phyloP scores from a whole-genome alignment of 2,888 invertebrate genomes.

The Cephus sareptanus region DNA sequence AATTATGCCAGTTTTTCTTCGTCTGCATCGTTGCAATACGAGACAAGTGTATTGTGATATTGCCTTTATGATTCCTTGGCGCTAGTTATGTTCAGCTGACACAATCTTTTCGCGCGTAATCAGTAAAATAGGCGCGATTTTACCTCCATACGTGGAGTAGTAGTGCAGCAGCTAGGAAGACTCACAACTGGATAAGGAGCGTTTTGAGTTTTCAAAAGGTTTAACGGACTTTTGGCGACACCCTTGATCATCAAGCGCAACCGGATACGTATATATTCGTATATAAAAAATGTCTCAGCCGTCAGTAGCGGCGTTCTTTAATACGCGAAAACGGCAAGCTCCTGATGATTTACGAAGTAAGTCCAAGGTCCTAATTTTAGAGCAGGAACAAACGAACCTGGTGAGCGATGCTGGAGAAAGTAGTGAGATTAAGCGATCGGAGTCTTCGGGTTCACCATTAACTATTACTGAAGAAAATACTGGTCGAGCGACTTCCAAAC shows the following conservation, averaged over 20 bases:
- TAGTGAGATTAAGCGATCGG: slow-evolving; percentile 4
- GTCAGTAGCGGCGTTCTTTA: slow-evolving; percentile 80
- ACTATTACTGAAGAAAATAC: slow-evolving; percentile 31
- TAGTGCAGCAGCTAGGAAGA: background rate
- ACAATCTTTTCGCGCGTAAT: slow-evolving; percentile 20
- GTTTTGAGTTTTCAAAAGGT: slow-evolving; percentile 16
- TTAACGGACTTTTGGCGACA: slow-evolving; percentile 22
- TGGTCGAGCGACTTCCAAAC: slow-evolving; percentile 33
- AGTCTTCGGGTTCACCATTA: background rate
- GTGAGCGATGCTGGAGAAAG: slow-evolving; percentile 52
- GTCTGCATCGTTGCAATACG: background rate
- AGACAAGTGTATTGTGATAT: background rate
- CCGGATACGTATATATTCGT: slow-evolving; percentile 19
- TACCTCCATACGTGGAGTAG: background rate
- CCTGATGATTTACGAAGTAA: slow-evolving; percentile 71
- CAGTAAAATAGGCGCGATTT: background rate
- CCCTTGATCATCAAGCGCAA: background rate
- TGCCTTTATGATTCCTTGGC: background rate
- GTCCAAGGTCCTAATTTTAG: slow-evolving; percentile 65
- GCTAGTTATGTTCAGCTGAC: background rate
- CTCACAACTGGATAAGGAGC: background rate
- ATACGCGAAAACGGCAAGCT: slow-evolving; percentile 80
- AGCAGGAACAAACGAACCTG: slow-evolving; percentile 69
- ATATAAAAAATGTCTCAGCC: slow-evolving; percentile 77
- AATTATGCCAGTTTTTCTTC: background rate